These are phyloP conservation scores for Mayetiola destructor DNA, from an alignment of 2,888 invertebrate genomes.

Conservation along the genomic window DNA sequence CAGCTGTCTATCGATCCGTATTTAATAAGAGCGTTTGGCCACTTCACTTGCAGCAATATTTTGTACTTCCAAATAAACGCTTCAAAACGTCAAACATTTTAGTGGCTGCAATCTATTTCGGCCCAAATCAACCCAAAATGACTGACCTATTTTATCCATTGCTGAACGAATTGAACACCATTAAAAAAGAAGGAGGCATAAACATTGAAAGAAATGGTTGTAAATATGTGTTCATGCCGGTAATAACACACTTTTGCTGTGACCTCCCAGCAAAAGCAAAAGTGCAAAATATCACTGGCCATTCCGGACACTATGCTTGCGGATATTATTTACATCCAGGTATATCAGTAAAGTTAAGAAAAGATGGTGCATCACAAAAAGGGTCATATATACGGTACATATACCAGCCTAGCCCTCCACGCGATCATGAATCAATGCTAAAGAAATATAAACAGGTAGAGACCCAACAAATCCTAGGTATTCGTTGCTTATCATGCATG, in stretches of 20 bases:
- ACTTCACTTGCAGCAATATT: not conserved
- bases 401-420: not conserved
- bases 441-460: too few species aligned
- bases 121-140: not conserved
- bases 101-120: not conserved
- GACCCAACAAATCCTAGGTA: not conserved
- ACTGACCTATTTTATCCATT: not conserved
- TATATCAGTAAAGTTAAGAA: not conserved
- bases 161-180: not conserved
- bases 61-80: not conserved
- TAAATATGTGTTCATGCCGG: not conserved
- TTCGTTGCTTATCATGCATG: not conserved
- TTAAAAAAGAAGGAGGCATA: not conserved
- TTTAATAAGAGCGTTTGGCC: not conserved
- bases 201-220: not conserved
- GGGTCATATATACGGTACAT: not conserved
- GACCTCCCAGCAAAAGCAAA: not conserved
- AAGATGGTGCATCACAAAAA: not conserved
- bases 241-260: not conserved
- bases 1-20: not conserved
- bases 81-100: not conserved
- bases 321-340: not conserved
- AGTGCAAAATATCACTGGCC: not conserved
- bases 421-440: not conserved
- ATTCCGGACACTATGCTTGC: not conserved